A percentile compares a stretch with the other conserved stretches of the same genome.
phyloP scores from a whole-genome alignment of 2,888 invertebrate species.

The Sphaerophoria taeniata region DNA sequence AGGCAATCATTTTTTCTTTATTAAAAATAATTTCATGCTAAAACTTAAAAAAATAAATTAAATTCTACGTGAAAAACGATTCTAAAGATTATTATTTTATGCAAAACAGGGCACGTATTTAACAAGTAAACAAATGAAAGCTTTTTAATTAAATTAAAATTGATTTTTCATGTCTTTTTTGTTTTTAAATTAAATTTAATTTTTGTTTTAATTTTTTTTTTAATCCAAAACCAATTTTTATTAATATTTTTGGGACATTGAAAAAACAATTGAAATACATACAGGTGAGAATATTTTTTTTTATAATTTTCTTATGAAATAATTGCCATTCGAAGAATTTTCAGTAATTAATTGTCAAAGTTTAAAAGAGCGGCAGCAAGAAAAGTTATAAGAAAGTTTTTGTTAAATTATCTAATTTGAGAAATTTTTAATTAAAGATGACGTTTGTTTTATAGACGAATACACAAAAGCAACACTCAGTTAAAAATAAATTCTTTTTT shows the following conservation, averaged over 20 bases:
- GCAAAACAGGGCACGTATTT: slow-evolving; percentile 75
- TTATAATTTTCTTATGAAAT: slow-evolving; percentile 31
- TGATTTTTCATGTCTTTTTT: slow-evolving; percentile 51
- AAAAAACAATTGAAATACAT: slow-evolving; percentile 39
- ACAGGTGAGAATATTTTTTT: slow-evolving; percentile 39
- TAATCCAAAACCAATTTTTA: slow-evolving; percentile 1
- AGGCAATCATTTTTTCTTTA: slow-evolving; percentile 24
- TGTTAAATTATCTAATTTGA: slow-evolving; percentile 42
- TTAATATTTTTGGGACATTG: slow-evolving; percentile 23
- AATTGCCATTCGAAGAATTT: slow-evolving; percentile 64
- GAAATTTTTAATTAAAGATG: slow-evolving; percentile 29
- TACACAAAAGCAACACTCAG: slow-evolving; percentile 72
- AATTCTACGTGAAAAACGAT: slow-evolving; percentile 26
- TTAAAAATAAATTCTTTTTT: slow-evolving; percentile 16
- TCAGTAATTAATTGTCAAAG: neutral
- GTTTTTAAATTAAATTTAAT: slow-evolving; percentile 4
- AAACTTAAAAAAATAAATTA: slow-evolving; percentile 19
- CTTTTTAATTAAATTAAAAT: slow-evolving; percentile 50
- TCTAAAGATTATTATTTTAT: slow-evolving; percentile 54
- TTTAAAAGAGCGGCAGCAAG: slow-evolving; percentile 58
- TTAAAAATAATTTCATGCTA: slow-evolving; percentile 31
- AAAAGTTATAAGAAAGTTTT: slow-evolving; percentile 29
- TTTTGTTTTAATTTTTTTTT: slow-evolving; percentile 7
- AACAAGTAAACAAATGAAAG: slow-evolving; percentile 78
- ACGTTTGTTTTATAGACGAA: slow-evolving; percentile 59